These are phyloP conservation scores for Xylocampa areola DNA, from an alignment of 2,888 invertebrate species.

Conservation along the genomic window DNA sequence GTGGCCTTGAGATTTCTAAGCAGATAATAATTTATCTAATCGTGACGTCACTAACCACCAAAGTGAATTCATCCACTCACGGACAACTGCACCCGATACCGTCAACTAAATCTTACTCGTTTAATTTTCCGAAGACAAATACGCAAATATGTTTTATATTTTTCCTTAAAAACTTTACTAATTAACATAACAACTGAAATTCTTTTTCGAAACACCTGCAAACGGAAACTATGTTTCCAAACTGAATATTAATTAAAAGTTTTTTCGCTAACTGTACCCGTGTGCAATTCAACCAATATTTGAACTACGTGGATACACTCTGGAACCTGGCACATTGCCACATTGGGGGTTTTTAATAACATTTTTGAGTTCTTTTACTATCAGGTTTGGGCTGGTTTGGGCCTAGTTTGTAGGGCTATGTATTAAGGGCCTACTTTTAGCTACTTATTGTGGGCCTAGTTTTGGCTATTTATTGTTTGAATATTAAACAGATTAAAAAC, in stretches of 20 bases:
- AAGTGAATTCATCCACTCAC: background rate
- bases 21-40: too few relatives aligned
- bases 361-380: constrained; percentile 28
- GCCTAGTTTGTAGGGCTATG: background rate
- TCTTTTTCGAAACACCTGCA: constrained; percentile 48
- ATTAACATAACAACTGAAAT: constrained; percentile 41
- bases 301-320: constrained; percentile 23
- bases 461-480: too few relatives aligned
- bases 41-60: too few relatives aligned
- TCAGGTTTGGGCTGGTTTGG: background rate
- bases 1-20: too few relatives aligned
- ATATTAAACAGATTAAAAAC: too few relatives aligned
- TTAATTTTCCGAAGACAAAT: constrained; percentile 5
- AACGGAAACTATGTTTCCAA: constrained; percentile 25
- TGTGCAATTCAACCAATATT: constrained; percentile 44
- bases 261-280: constrained; percentile 33
- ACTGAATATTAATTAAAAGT: constrained; percentile 57
- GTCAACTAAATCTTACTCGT: background rate
- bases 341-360: constrained; percentile 20
- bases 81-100: background rate
- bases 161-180: constrained; percentile 41
- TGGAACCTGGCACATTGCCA: constrained; percentile 33
- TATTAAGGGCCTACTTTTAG: too few relatives aligned
- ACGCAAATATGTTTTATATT: constrained; percentile 11
- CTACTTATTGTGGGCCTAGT: too few relatives aligned